These are phyloP conservation scores for Drosophila lacertosa DNA, from an alignment of 1,140 invertebrate species.

Conservation along the genomic window DNA sequence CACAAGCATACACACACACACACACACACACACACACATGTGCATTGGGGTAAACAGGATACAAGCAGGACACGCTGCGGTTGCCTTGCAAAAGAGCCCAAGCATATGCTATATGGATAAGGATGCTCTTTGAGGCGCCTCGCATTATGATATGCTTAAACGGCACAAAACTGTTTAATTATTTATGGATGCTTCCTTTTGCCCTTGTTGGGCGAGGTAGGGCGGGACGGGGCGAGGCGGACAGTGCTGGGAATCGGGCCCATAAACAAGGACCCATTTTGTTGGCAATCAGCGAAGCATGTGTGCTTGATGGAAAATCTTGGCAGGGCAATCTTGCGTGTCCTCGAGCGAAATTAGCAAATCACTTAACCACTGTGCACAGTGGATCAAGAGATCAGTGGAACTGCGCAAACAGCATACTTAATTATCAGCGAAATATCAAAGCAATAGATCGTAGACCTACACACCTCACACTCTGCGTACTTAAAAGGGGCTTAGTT, in stretches of 20 bases:
- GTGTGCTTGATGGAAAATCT: conserved; percentile 21
- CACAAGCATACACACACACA: conserved; percentile 8
- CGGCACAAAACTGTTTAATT: conserved; percentile 83
- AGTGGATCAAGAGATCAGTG: conserved; percentile 26
- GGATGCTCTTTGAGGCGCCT: conserved; percentile 62
- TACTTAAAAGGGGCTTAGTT: neutral
- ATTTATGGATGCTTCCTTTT: conserved; percentile 68
- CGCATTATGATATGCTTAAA: conserved; percentile 82
- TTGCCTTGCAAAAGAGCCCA: conserved; percentile 30
- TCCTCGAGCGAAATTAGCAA: conserved; percentile 15
- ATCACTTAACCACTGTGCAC: conserved; percentile 20
- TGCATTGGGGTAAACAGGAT: conserved; percentile 31
- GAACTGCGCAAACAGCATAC: neutral
- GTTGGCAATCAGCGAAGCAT: conserved; percentile 43
- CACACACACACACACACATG: conserved; percentile 2
- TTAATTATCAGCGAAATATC: conserved; percentile 19
- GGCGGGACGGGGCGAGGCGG: neutral
- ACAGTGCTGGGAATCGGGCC: neutral
- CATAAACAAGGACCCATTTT: conserved; percentile 4
- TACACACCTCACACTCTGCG: neutral
- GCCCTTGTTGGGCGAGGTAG: conserved; percentile 4
- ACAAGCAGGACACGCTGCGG: conserved; percentile 38
- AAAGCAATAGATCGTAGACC: conserved; percentile 29
- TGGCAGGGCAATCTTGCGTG: conserved; percentile 21
- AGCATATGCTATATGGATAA: conserved; percentile 27